A percentile compares a stretch with the other conserved stretches of the same genome.
phyloP scores from a whole-genome alignment of 2,113 vertebrate genomes.

The Campylorhamphus procurvoides region DNA sequence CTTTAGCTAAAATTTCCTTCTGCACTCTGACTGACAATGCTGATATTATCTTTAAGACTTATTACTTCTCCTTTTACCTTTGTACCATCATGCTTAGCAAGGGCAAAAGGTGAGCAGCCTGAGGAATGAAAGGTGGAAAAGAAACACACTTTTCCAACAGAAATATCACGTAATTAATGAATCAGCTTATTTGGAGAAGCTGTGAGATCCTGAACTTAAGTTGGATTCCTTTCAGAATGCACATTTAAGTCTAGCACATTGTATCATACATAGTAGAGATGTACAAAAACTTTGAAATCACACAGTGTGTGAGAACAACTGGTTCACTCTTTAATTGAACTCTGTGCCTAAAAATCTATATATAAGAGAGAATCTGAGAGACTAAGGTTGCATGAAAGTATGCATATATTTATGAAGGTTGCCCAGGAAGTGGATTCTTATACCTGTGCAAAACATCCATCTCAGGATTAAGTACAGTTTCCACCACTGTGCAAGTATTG shows the following conservation, averaged over 20 bases:
- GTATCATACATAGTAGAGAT: not conserved
- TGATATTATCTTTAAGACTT: not conserved
- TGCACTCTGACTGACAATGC: not conserved
- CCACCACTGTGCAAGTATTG: not conserved
- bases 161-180: not conserved
- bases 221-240: not conserved
- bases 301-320: not conserved
- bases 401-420: not conserved
- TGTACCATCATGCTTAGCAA: not conserved
- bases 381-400: not conserved
- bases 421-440: not conserved
- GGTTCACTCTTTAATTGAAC: not conserved
- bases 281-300: not conserved
- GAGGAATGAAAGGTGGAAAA: conserved; percentile 17
- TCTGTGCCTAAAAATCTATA: not conserved
- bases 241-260: not conserved
- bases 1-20: not conserved
- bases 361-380: not conserved
- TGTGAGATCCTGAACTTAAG: not conserved
- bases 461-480: not conserved
- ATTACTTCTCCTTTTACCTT: not conserved
- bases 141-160: not conserved
- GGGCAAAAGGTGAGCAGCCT: not conserved
- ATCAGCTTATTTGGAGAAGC: not conserved
- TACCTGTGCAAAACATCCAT: not conserved